Conservation (phyloP, 1,140 invertebrate species). For the Adelges cooleyi region DNA sequence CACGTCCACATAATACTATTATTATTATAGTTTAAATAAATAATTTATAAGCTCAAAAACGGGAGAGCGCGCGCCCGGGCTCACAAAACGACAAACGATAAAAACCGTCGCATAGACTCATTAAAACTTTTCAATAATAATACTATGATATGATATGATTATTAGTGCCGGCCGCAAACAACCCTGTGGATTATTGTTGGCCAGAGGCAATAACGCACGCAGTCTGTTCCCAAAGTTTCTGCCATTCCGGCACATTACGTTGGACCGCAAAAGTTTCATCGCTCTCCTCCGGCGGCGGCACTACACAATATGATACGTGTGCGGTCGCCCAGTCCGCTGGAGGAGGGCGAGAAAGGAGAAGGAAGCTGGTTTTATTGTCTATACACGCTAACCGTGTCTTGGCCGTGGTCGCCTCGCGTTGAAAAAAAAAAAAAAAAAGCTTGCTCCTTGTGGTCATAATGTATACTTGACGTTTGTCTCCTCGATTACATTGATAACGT, state of each 20-base stretch:
- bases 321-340: background rate
- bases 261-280: slow-evolving; percentile 10
- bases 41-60: slow-evolving; percentile 7
- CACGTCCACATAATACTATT: too few species aligned
- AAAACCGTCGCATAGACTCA: background rate
- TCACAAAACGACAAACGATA: background rate
- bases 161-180: slow-evolving; percentile 21
- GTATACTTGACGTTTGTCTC: too few species aligned
- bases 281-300: background rate
- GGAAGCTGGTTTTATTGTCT: slow-evolving; percentile 3
- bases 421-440: too few species aligned
- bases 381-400: background rate
- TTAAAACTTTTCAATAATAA: slow-evolving; percentile 28
- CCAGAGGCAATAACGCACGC: slow-evolving; percentile 14
- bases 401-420: too few species aligned
- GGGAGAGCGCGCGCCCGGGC: too few species aligned
- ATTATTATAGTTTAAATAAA: too few species aligned
- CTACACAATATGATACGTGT: too few species aligned
- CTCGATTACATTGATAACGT: too few species aligned
- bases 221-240: slow-evolving; percentile 26
- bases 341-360: too few species aligned
- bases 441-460: too few species aligned
- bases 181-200: slow-evolving; percentile 8
- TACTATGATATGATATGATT: slow-evolving; percentile 19
- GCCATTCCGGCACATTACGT: slow-evolving; percentile 20